A percentile compares a stretch with the other conserved stretches of the same genome.
Evolutionary conservation across 2,888 invertebrate genomes (phyloP).

Genomic region (Nephrotoma flavescens): DNA sequence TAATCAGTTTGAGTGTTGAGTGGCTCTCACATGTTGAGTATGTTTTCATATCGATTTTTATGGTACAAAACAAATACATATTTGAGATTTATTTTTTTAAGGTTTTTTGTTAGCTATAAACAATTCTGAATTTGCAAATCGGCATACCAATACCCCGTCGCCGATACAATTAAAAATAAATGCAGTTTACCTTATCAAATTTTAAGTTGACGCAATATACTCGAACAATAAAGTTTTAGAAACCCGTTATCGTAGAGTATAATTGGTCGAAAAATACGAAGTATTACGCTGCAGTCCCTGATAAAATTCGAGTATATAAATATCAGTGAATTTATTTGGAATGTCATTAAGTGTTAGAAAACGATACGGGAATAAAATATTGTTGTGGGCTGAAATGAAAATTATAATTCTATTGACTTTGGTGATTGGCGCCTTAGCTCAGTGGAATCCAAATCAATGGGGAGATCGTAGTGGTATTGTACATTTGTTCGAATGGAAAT

Average conservation of each 20-base stretch:
- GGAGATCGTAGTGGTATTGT: constrained; percentile 49
- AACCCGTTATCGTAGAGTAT: neutral
- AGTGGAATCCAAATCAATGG: constrained; percentile 42
- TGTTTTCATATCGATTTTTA: no score
- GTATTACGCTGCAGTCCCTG: neutral
- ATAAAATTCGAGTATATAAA: neutral
- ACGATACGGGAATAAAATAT: neutral
- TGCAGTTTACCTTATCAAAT: no score
- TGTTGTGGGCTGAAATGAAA: neutral
- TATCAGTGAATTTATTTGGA: neutral
- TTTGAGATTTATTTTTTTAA: no score
- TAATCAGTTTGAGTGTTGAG: no score
- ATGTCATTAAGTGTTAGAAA: neutral
- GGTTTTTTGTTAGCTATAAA: no score
- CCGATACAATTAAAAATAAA: no score
- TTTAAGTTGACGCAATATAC: no score
- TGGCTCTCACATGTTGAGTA: no score
- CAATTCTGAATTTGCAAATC: no score
- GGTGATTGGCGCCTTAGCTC: constrained; percentile 19
- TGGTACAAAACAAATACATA: no score
- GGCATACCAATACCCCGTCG: no score
- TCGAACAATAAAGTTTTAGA: no score
- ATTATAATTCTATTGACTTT: neutral
- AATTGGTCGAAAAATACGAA: neutral
- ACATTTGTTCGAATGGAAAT: constrained; percentile 72